Evolutionary conservation across 2,113 vertebrate species (phyloP), one percentile per base, ranked within the genome.

Genomic region (Thunnus maccoyii): DNA sequence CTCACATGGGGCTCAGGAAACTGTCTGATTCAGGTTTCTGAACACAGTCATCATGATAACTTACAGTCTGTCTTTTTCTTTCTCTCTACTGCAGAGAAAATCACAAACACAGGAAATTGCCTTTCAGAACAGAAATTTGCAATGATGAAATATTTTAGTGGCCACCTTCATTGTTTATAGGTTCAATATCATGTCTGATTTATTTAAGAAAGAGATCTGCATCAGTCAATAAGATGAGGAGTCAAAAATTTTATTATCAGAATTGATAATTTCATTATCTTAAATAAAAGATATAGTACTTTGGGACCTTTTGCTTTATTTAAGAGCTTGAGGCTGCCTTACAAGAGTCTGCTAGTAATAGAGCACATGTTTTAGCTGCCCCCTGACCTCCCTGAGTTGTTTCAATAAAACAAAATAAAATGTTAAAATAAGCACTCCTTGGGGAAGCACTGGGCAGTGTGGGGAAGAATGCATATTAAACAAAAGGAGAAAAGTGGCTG

Each of bases 401-500:
- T 77, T 64, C 25, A 84, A 63, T 78, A 66, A 81, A 76, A 72
- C 67, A 63, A 55, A 80, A 71, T 80, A 76, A 67, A 64, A 81
- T 32, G 47, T 70, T 80, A 63, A 75, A 82, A 84, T 76, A 46
- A 76, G 25, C 72, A 44, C 18, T 16, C 78, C 73, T 52, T 20
- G 18, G 76, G 61, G 77, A 79, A 78, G n/a, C 63, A 72, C 80
- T 12, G 87, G 76, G 66, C 72, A 0, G 10, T 73, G 74, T 25
- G 61, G 1, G 1, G 22, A 46, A 85, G 20, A 41, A 65, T 63
- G 55, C 80, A 67, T 73, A 77, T 89, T 83, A 82, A 64, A 71
- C 18, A 57, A 58, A 32, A 65, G 16, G 14, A 17, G 22, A 54
- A 61, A 87, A 94, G 93, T 84, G 83, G 70, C 78, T 89, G 76